Percentiles rank a stretch among this genome's conserved stretches.
phyloP scores from a whole-genome alignment of 2,797 vertebrate species.

The Taenioides sp. region DNA sequence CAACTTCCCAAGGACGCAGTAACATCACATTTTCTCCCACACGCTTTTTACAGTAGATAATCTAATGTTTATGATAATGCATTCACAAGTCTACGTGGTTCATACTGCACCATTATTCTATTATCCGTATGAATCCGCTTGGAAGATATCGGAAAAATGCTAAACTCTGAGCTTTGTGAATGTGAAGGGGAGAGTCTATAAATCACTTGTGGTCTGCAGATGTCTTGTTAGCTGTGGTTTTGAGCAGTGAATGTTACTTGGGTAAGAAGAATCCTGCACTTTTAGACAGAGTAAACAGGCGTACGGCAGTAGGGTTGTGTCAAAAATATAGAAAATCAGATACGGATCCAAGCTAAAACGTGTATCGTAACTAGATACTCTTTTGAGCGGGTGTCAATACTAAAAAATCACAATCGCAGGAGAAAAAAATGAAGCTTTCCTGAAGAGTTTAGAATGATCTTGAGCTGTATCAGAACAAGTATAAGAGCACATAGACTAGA shows the following conservation, averaged over 20 bases:
- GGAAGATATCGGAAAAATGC: slow-evolving; percentile 7
- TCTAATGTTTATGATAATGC: slow-evolving; percentile 15
- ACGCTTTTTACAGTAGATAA: slow-evolving; percentile 3
- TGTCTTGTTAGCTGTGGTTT: slow-evolving; percentile 12
- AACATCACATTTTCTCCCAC: background rate
- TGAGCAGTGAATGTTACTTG: background rate
- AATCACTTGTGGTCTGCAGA: slow-evolving; percentile 17
- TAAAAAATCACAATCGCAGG: too few relatives aligned
- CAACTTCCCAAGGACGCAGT: background rate
- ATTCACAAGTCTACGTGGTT: background rate
- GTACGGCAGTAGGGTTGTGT: background rate
- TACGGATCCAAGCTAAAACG: too few relatives aligned
- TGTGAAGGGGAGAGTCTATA: slow-evolving; percentile 16
- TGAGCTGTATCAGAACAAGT: too few relatives aligned
- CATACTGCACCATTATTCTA: background rate
- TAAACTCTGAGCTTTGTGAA: slow-evolving; percentile 22
- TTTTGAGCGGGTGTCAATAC: too few relatives aligned
- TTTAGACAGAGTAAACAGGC: background rate
- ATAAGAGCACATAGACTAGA: too few relatives aligned
- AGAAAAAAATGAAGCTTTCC: too few relatives aligned
- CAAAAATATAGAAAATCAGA: too few relatives aligned
- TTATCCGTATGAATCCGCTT: slow-evolving; percentile 4
- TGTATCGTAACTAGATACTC: too few relatives aligned
- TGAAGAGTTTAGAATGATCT: too few relatives aligned
- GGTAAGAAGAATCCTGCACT: slow-evolving; percentile 1